Evolutionary conservation across 2,888 invertebrate genomes (phyloP).

Genomic region (Pollenia griseotomentosa): DNA sequence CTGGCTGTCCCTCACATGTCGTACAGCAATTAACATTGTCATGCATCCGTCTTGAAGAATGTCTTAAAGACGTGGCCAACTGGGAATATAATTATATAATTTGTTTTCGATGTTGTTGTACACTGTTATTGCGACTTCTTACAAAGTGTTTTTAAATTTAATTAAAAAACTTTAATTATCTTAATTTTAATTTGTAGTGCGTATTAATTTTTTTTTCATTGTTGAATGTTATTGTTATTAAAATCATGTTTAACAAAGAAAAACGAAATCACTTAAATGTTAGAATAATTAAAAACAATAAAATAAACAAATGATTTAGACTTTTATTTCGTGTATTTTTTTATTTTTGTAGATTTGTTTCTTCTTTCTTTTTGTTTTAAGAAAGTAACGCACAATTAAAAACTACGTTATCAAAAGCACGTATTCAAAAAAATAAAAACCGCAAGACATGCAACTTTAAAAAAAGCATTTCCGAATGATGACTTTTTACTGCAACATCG

Average conservation of each 20-base stretch:
- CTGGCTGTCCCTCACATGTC: too few relatives aligned
- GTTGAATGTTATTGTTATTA: not conserved
- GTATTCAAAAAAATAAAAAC: not conserved
- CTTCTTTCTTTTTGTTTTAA: not conserved
- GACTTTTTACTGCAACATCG: too few relatives aligned
- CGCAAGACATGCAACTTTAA: not conserved
- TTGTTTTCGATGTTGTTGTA: too few relatives aligned
- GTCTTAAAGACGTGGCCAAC: too few relatives aligned
- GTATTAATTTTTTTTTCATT: not conserved
- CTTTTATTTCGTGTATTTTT: constrained; percentile 17
- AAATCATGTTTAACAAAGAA: not conserved
- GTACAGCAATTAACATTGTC: too few relatives aligned
- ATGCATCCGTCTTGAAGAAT: too few relatives aligned
- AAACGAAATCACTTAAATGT: constrained; percentile 47
- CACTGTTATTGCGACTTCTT: too few relatives aligned
- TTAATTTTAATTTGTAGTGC: not conserved
- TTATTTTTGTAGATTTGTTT: not conserved
- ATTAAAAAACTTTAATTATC: too few relatives aligned
- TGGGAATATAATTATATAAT: too few relatives aligned
- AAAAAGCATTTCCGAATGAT: constrained; percentile 36
- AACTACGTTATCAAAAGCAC: constrained; percentile 29
- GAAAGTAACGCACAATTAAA: constrained; percentile 45
- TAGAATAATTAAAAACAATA: constrained; percentile 3
- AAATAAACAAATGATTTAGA: constrained; percentile 9
- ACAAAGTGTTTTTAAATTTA: too few relatives aligned